A percentile compares a stretch with the other conserved stretches of the same genome.
Evolutionary conservation across 2,888 invertebrate genomes (phyloP).

Genomic region (Anarsia innoxiella): DNA sequence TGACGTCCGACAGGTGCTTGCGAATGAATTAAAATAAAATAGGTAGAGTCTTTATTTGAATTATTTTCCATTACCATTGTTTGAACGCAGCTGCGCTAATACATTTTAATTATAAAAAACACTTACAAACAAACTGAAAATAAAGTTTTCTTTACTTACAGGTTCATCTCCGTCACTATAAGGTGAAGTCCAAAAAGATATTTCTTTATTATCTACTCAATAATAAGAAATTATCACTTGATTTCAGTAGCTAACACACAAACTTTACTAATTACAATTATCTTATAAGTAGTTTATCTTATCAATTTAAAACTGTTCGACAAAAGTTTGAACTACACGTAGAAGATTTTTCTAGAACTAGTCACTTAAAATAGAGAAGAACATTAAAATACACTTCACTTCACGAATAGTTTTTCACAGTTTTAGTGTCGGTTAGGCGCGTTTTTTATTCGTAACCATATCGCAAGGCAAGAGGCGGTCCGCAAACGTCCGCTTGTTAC

Average conservation of each 20-base stretch:
- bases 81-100: too few relatives aligned
- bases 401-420: conserved; percentile 18
- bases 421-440: conserved; percentile 13
- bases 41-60: too few relatives aligned
- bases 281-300: conserved; percentile 11
- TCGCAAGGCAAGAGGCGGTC: conserved; percentile 1
- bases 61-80: too few relatives aligned
- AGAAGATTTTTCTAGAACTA: conserved; percentile 12
- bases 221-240: conserved; percentile 7
- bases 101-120: too few relatives aligned
- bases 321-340: conserved; percentile 5
- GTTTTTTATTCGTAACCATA: conserved; percentile 13
- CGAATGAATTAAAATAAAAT: too few relatives aligned
- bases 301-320: conserved; percentile 8
- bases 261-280: conserved; percentile 7
- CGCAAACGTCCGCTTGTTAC: conserved; percentile 12
- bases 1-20: too few relatives aligned
- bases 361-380: conserved; percentile 14
- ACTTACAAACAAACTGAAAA: too few relatives aligned
- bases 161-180: too few relatives aligned
- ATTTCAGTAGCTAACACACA: conserved; percentile 5
- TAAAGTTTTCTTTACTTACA: too few relatives aligned
- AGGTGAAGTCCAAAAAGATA: too few relatives aligned
- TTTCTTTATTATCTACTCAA: too few relatives aligned
- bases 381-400: conserved; percentile 16